Percentiles rank a stretch among this genome's conserved stretches.
Evolutionary conservation across 2,797 vertebrate species (phyloP).

Genomic region (Clamator glandarius): DNA sequence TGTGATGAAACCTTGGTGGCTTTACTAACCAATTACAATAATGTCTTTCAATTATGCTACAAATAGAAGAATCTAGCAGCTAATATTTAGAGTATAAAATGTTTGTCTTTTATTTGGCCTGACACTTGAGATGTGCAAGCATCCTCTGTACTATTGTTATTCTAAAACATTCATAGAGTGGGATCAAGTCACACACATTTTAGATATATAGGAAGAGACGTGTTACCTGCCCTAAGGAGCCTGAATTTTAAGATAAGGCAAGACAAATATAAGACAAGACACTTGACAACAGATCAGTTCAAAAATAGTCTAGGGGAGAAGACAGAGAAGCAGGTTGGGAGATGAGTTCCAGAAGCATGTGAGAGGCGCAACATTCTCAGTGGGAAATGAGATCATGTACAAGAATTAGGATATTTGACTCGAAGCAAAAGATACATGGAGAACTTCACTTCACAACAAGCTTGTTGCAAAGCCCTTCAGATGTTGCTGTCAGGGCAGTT

Average conservation of each 20-base stretch:
- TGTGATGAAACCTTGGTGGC: constrained; percentile 27
- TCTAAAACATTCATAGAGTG: constrained; percentile 31
- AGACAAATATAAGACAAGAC: constrained; percentile 11
- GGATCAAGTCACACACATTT: neutral
- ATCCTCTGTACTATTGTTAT: constrained; percentile 17
- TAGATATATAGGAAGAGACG: neutral
- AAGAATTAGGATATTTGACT: neutral
- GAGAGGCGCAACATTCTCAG: neutral
- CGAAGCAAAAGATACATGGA: neutral
- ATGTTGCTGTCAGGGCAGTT: neutral
- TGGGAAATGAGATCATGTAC: neutral
- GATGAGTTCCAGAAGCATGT: neutral
- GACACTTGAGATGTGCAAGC: constrained; percentile 18
- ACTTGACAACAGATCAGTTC: neutral
- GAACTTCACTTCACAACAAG: neutral
- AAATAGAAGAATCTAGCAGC: constrained; percentile 33
- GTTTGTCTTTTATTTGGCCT: constrained; percentile 40
- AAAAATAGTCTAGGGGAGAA: neutral
- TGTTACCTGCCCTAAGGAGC: neutral
- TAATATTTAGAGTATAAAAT: constrained; percentile 58
- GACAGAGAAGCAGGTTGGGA: neutral
- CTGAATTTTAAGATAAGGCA: neutral
- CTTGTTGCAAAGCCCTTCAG: neutral
- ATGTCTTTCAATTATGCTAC: constrained; percentile 62
- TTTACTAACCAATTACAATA: constrained; percentile 53